Conservation (phyloP, 2,888 invertebrate genomes). For the Aplocera efformata region DNA sequence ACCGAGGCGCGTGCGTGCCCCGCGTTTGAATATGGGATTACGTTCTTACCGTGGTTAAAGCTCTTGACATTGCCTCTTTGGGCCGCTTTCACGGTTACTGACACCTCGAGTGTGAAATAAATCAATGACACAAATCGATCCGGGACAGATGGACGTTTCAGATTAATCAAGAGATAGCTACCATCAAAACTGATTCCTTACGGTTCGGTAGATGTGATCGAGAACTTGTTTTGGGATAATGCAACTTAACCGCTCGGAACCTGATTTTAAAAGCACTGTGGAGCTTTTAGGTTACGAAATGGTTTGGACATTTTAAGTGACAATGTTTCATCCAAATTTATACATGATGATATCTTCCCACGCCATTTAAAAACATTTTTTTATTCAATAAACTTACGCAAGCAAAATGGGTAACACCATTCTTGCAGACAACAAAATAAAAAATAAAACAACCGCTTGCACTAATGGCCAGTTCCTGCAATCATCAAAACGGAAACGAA, state of each 20-base stretch:
- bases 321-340: too few species aligned
- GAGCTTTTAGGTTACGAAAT: conserved; percentile 18
- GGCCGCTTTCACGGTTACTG: conserved; percentile 48
- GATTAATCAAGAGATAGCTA: conserved; percentile 43
- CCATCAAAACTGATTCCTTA: conserved; percentile 38
- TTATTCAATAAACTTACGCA: too few species aligned
- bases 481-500: conserved; percentile 10
- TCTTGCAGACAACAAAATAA: conserved; percentile 20
- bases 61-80: conserved; percentile 69
- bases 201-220: conserved; percentile 42
- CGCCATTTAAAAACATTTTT: too few species aligned
- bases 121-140: conserved; percentile 44
- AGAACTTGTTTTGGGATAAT: conserved; percentile 35
- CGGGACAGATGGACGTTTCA: conserved; percentile 36
- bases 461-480: conserved; percentile 9
- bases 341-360: too few species aligned
- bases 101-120: conserved; percentile 39
- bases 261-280: conserved; percentile 31
- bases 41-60: conserved; percentile 59
- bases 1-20: conserved; percentile 54
- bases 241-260: conserved; percentile 29
- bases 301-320: background rate
- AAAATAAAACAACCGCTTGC: background rate
- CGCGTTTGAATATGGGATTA: conserved; percentile 64
- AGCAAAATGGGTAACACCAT: too few species aligned